Evolutionary conservation across 2,113 vertebrate genomes (phyloP).

Genomic region (Planiliza haematocheilus): DNA sequence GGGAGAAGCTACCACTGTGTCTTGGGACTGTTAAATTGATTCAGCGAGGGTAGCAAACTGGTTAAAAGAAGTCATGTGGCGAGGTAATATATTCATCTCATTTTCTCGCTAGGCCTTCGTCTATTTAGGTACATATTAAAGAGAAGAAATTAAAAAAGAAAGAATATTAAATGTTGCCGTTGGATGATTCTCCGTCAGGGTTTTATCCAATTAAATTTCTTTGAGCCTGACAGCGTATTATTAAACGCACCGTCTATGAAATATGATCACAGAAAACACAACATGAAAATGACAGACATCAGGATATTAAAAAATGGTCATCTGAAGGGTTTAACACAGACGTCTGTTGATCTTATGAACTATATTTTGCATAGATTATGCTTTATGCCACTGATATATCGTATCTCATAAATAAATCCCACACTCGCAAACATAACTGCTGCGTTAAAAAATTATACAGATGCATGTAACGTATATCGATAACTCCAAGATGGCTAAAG

Average conservation of each 20-base stretch:
- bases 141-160: not conserved
- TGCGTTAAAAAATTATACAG: not conserved
- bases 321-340: not conserved
- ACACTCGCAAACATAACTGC: not conserved
- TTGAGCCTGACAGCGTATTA: not conserved
- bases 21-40: not conserved
- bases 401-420: not conserved
- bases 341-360: not conserved
- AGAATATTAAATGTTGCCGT: not conserved
- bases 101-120: not conserved
- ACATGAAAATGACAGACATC: not conserved
- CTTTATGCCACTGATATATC: not conserved
- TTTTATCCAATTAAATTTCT: not conserved
- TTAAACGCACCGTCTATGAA: not conserved
- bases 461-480: no score
- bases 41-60: not conserved
- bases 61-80: not conserved
- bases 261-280: not conserved
- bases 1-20: not conserved
- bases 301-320: not conserved
- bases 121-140: slow-evolving; percentile 8
- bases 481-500: no score
- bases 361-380: not conserved
- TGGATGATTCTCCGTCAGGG: not conserved
- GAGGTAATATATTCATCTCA: slow-evolving; percentile 7